These are phyloP conservation scores for Hippolais icterina DNA, from an alignment of 2,113 vertebrate species.

Conservation along the genomic window DNA sequence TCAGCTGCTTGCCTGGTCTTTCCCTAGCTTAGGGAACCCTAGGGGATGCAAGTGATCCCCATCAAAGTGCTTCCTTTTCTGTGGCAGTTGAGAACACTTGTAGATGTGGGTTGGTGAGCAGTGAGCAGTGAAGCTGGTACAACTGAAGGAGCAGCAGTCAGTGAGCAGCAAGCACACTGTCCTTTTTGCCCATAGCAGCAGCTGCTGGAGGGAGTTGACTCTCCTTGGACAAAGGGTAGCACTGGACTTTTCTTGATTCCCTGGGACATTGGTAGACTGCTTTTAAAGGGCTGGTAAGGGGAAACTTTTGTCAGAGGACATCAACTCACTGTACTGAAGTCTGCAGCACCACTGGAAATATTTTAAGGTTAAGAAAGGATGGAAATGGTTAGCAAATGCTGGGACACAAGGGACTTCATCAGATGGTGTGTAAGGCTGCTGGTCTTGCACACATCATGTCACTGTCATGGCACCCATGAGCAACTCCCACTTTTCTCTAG, in stretches of 20 bases:
- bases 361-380: background rate
- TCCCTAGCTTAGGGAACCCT: background rate
- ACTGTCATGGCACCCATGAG: background rate
- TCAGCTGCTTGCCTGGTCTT: background rate
- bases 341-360: background rate
- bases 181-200: background rate
- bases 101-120: too few species aligned
- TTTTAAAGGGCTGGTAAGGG: background rate
- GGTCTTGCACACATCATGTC: background rate
- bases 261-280: background rate
- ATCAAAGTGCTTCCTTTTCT: background rate
- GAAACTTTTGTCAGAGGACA: background rate
- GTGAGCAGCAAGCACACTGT: background rate
- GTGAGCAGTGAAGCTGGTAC: background rate
- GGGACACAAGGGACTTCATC: background rate
- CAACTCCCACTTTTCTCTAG: background rate
- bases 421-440: background rate
- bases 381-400: background rate
- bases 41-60: background rate
- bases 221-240: background rate
- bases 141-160: background rate
- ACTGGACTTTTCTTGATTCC: background rate
- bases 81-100: background rate
- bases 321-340: background rate
- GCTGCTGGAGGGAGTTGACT: background rate